Evolutionary conservation across 2,888 invertebrate species (phyloP), one percentile per base, ranked within the genome.

Genomic region (Temnothorax ravouxi): DNA sequence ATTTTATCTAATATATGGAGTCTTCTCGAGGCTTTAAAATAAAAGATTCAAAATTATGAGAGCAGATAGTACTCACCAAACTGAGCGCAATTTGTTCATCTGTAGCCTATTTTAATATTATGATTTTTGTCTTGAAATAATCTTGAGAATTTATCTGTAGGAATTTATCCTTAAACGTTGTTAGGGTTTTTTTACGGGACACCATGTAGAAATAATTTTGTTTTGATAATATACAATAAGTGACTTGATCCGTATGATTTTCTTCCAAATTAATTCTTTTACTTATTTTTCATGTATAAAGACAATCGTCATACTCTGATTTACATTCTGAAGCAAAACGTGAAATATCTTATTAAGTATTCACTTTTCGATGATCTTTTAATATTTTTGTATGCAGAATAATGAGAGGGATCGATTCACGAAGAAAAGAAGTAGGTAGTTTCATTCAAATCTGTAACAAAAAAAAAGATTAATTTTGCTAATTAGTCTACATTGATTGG

Each of bases 381-480:
- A 2, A 44, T 25, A 21, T 13, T 64, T 64, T 44, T 44, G 5
- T 66, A 44, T 41, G 21, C 2, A n/a, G n/a, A 38, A n/a, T n/a
- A 9, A 62, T n/a, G 4, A n/a, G 1, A 41, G 1, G 8, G 6
- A 44, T 66, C 1, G 8, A 25, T 44, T 44, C 18, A 25, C 8
- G 5, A 11, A 54, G 0, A 15, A 21, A 62, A 62, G n/a, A 21
- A 13, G 15, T 13, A 41, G 6, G 2, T 13, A 44, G 15, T 44
- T 41, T 41, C 0, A 38, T 41, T 13, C 34, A 34, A 61, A 61
- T 64, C 15, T 64, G 1, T 13, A 62, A 11, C 2, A n/a, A n/a
- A n/a, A n/a, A n/a, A n/a, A n/a, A 62, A 62, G 15, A 41, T 41
- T 41, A 64, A 64, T 64, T 61, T 61, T 29, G 18, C 29, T 41